Evolutionary conservation across 2,888 invertebrate species (phyloP), one percentile per base, ranked within the genome.

Genomic region (Limnephilus rhombicus): DNA sequence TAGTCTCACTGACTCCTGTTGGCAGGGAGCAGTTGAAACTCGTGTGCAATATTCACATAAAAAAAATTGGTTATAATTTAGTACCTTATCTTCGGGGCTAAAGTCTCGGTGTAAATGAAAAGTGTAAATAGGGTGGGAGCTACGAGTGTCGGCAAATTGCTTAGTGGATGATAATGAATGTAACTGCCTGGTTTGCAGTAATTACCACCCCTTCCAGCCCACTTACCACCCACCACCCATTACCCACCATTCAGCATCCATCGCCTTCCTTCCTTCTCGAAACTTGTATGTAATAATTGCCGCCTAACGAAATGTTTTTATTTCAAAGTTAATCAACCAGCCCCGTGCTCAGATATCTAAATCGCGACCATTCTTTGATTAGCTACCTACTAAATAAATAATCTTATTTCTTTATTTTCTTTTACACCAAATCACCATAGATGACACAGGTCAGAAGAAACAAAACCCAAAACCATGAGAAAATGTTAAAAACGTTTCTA

Each of bases 131-230:
- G 24, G 7, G 68, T 68, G 9, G 85, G 24, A 82, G 5, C 34
- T 5, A 4, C 3, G 31, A 85, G 85, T 85, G 85, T 85, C 24
- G 18, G 37, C 41, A 85, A 85, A 87, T 29, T 68, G 87, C 87
- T 15, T 12, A 29, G 31, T 82, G 85, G 80, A 37, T 53, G 68
- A 85, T 85, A 49, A 49, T 49, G 2, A 15, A 49, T 13, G 45
- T 85, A 90, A 85, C 85, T 85, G 90, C 90, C 68, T 85, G 80
- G 80, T 90, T 85, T 85, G 90, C 90, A 90, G 85, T 90, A 53
- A 85, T 92, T 89, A 90, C 24, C 31, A 31, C n/a, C 18, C 13
- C 49, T 49, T 49, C 49, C 13, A 15, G 0, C 24, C 29, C 29
- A 13, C n/a, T 7, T 9, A 29, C 82, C 82, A 18, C 15, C 15